phyloP scores from a whole-genome alignment of 2,797 vertebrate species.

The Silurus lanzhouensis region DNA sequence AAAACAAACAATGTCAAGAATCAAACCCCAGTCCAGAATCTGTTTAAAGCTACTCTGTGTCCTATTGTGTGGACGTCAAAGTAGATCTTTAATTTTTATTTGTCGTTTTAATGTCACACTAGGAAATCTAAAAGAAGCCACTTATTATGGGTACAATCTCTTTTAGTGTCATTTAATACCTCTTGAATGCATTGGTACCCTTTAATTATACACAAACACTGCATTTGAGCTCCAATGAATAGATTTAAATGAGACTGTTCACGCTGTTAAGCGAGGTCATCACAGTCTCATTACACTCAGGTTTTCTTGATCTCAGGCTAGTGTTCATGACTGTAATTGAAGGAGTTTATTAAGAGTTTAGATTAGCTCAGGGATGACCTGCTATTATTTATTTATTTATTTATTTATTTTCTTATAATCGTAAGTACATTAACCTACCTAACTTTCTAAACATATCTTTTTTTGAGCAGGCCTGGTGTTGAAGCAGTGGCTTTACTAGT shows the following conservation, averaged over 20 bases:
- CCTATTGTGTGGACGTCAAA: neutral
- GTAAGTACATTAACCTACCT: neutral
- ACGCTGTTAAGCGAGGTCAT: conserved; percentile 29
- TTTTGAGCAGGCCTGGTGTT: neutral
- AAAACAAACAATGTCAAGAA: neutral
- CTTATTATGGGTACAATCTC: neutral
- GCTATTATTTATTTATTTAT: neutral
- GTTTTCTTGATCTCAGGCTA: conserved; percentile 28
- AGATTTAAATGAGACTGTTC: conserved; percentile 9
- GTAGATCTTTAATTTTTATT: neutral
- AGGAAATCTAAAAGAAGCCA: neutral
- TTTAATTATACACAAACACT: conserved; percentile 43
- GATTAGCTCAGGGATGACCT: neutral
- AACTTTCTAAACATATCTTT: neutral
- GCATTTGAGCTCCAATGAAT: conserved; percentile 11
- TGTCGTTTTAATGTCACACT: neutral
- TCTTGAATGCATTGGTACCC: neutral
- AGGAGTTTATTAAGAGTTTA: conserved; percentile 1
- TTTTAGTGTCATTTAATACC: neutral
- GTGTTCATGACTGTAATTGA: conserved; percentile 13
- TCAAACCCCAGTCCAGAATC: neutral
- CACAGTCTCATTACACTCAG: conserved; percentile 6
- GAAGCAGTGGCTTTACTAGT: no score
- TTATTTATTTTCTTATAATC: neutral
- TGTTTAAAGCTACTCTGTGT: neutral